A percentile compares a stretch with the other conserved stretches of the same genome.
Evolutionary conservation across 2,888 invertebrate genomes (phyloP).

Genomic region (Emmelina monodactyla): DNA sequence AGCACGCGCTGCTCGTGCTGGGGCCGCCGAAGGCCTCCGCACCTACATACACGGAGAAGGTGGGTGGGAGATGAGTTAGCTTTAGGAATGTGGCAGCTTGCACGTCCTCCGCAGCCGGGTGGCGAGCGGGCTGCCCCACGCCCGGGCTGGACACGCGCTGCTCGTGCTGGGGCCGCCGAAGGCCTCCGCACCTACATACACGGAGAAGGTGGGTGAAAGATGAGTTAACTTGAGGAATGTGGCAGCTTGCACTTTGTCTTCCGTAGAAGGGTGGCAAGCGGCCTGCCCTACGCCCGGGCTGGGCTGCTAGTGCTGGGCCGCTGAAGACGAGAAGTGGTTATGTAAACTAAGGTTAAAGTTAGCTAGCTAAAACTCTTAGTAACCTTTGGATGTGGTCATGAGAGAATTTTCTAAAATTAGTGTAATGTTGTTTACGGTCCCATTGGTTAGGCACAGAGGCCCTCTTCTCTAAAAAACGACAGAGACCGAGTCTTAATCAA

Average conservation of each 20-base stretch:
- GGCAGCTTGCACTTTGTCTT: slow-evolving; percentile 59
- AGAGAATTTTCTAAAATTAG: no score
- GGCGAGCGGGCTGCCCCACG: slow-evolving; percentile 77
- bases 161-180: slow-evolving; percentile 90
- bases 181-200: slow-evolving; percentile 87
- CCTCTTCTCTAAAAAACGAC: no score
- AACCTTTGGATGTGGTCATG: no score
- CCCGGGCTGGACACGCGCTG: slow-evolving; percentile 86
- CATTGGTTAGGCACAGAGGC: no score
- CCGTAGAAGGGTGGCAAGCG: slow-evolving; percentile 88
- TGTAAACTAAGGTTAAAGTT: slow-evolving; percentile 85
- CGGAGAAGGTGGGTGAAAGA: slow-evolving; percentile 79
- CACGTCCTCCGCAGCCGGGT: not conserved
- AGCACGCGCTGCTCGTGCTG: slow-evolving; percentile 81
- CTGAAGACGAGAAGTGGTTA: slow-evolving; percentile 85
- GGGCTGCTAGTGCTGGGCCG: slow-evolving; percentile 91
- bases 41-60: slow-evolving; percentile 94
- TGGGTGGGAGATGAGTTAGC: slow-evolving; percentile 29
- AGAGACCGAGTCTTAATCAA: no score
- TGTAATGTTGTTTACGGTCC: no score
- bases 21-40: slow-evolving; percentile 91
- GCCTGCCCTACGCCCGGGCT: slow-evolving; percentile 91
- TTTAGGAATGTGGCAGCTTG: not conserved
- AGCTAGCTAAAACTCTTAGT: no score
- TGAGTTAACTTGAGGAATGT: not conserved